Evolutionary conservation across 2,113 vertebrate genomes (phyloP).

Genomic region (Sinocyclocheilus rhinocerous): DNA sequence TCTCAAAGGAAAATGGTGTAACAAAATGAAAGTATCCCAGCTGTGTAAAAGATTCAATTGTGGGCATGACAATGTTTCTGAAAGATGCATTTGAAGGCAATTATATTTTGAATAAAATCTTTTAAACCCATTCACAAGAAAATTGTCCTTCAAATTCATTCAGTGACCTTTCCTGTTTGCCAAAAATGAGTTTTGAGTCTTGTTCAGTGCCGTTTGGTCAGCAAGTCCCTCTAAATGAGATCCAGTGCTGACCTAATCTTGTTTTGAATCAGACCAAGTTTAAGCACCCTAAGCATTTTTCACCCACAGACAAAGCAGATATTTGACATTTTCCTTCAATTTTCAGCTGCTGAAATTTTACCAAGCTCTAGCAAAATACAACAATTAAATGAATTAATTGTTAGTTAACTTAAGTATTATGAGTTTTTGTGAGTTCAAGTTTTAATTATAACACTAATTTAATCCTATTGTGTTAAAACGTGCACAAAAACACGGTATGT

Average conservation of each 20-base stretch:
- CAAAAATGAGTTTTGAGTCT: background rate
- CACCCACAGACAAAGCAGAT: background rate
- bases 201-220: background rate
- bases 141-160: background rate
- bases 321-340: slow-evolving; percentile 1
- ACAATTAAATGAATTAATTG: background rate
- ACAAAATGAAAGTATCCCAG: slow-evolving; percentile 7
- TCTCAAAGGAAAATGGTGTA: background rate
- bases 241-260: slow-evolving; percentile 3
- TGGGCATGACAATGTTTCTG: background rate
- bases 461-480: background rate
- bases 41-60: slow-evolving; percentile 16
- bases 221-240: background rate
- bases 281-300: background rate
- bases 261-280: slow-evolving; percentile 1
- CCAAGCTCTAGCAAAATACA: background rate
- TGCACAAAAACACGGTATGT: background rate
- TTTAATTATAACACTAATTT: background rate
- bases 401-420: background rate
- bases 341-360: background rate
- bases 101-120: background rate
- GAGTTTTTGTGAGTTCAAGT: background rate
- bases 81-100: background rate
- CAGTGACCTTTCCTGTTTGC: no score
- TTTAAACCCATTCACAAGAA: background rate